Evolutionary conservation across 1,140 invertebrate genomes (phyloP).

Genomic region (Himalopsyche phryganea): DNA sequence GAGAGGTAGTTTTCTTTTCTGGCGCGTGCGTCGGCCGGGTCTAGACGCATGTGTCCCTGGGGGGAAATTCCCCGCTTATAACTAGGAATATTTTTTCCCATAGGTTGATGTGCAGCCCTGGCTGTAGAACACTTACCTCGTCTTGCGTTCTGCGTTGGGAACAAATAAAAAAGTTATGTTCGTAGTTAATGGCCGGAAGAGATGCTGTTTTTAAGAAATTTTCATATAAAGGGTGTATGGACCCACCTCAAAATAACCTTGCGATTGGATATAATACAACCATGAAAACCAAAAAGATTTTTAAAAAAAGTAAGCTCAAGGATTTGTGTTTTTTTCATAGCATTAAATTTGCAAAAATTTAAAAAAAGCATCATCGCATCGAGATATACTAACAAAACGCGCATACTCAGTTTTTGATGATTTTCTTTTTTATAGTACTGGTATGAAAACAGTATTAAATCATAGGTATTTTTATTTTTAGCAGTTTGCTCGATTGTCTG

Average conservation of each 20-base stretch:
- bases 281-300: no score
- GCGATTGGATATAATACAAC: no score
- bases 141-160: slow-evolving; percentile 11
- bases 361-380: no score
- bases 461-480: no score
- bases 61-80: slow-evolving; percentile 24
- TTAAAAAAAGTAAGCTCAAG: no score
- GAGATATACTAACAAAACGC: no score
- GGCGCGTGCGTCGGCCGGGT: slow-evolving; percentile 9
- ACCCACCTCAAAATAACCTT: not conserved
- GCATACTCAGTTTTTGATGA: no score
- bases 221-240: slow-evolving; percentile 3
- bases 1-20: not conserved
- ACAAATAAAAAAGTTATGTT: slow-evolving; percentile 28
- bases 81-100: slow-evolving; percentile 17
- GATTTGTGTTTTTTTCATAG: no score
- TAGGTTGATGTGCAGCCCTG: not conserved
- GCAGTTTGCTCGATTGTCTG: no score
- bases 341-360: no score
- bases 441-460: no score
- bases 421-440: no score
- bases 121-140: slow-evolving; percentile 8
- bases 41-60: slow-evolving; percentile 28
- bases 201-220: slow-evolving; percentile 29
- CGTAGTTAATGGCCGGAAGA: slow-evolving; percentile 28